Evolutionary conservation across 2,797 vertebrate species (phyloP), one percentile per base, ranked within the genome.

Genomic region (Danio jaintianensis): DNA sequence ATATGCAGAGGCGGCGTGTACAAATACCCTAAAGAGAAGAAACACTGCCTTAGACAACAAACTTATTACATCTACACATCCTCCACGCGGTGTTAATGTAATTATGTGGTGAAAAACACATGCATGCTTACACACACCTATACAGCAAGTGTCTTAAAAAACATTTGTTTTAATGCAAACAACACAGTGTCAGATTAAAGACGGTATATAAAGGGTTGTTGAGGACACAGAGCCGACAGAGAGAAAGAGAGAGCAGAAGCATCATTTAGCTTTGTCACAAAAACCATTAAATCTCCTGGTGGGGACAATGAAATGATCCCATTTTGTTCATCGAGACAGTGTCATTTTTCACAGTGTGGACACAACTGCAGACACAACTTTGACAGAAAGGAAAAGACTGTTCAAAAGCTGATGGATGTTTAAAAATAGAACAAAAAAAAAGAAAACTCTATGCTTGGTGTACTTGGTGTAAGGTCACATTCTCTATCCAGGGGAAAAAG

Each of bases 221-320:
- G 47, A 40, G 73, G 0, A 16, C 8, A 64, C 18, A 43, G 3
- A 9, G 11, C 8, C 40, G 12, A 20, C 10, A 68, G 20, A 45
- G 18, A 67, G 6, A 62, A 13, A 38, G 38, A 12, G 75, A 45
- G 40, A n/a, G 20, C 7, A 45, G 50, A 47, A 56, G 62, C 63
- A 67, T 56, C 13, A 67, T 67, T 47, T 68, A 58, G 22, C 40
- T 77, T 77, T 56, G 63, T 77, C 52, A 67, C 20, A 78, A 78
- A 68, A 78, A 20, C 38, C 61, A 75, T 75, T 66, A 38, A 48
- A 68, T 68, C 53, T 68, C 52, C 42, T 40, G 42, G 6, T 67
- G 63, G 75, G 52, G 75, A 56, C 52, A 68, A 78, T 38, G 22
- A 48, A 56, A 78, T 67, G 12, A 48, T 68, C 52, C 52, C 22